These are phyloP conservation scores for Felis chaus DNA, from an alignment of 2,113 vertebrate species.

Conservation along the genomic window DNA sequence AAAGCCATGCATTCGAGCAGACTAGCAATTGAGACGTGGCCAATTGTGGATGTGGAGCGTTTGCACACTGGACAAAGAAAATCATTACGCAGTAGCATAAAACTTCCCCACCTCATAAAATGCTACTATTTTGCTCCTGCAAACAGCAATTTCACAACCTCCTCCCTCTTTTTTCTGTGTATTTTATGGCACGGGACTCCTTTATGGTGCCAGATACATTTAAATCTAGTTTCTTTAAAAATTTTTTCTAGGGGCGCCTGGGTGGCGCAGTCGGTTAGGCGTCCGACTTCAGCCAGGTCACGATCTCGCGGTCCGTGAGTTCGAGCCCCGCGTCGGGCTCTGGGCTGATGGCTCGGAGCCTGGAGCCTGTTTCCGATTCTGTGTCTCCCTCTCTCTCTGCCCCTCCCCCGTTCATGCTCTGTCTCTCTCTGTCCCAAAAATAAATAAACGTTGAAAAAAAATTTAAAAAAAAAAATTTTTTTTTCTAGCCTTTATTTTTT, in stretches of 20 bases:
- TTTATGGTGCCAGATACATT: constrained; percentile 29
- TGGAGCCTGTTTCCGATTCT: too few relatives aligned
- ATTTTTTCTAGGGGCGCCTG: background rate
- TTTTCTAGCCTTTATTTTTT: background rate
- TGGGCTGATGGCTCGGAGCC: too few relatives aligned
- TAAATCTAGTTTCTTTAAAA: background rate
- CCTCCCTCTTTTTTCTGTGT: background rate
- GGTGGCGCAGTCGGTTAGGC: too few relatives aligned
- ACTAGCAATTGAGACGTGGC: background rate
- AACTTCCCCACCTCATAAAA: constrained; percentile 41
- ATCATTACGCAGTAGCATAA: constrained; percentile 24
- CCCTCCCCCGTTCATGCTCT: too few relatives aligned
- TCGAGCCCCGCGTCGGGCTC: too few relatives aligned
- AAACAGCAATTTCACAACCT: background rate
- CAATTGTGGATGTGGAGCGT: background rate
- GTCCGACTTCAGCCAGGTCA: too few relatives aligned
- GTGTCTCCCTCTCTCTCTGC: too few relatives aligned
- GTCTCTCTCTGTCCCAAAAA: too few relatives aligned
- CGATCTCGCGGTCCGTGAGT: too few relatives aligned
- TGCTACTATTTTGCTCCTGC: background rate
- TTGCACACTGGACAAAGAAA: background rate
- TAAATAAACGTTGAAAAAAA: too few relatives aligned
- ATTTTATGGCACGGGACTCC: background rate
- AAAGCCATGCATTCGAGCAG: background rate
- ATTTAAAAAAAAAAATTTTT: too few relatives aligned